Base-by-base conservation (phyloP, 2,888 invertebrate species). In the Dicyrtoma fusca region DNA sequence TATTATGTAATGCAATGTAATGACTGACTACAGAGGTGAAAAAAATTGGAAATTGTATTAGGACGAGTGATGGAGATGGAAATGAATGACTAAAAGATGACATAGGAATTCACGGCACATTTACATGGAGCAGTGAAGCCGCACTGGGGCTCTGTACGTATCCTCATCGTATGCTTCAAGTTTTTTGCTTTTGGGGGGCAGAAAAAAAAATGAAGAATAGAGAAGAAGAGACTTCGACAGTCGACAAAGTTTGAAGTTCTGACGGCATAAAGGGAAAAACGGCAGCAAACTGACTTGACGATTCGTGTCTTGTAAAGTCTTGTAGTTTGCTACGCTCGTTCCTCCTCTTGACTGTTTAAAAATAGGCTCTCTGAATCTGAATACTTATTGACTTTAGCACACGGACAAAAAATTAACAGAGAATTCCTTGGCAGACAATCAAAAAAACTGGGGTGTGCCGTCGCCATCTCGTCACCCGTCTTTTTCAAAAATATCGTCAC, bases 361-460 rank as follows among this genome's bases (percentile, higher is more conserved):
- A 65, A 65, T 65, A 65, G 65, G 49, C 53, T 19, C 34, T n/a
- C n/a, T n/a, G n/a, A n/a, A n/a, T n/a, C n/a, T 25, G 53, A 49
- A 51, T 65, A 65, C 65, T 26, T 49, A 65, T 53, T 63, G 63
- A 63, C 49, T 65, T 51, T 19, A 65, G 51, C 65, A 65, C 65
- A 65, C 65, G 65, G 65, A 65, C 51, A 65, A 65, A 65, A 65
- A 65, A 63, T 47, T 63, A 47, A 62, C 62, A 62, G 62, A 64
- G 44, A 51, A 51, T 65, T 65, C 65, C 42, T 70, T 70, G 70
- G 70, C 70, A 49, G 47, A 62, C 59, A 51, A 47, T 62, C 70
- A 70, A 70, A 70, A 69, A 70, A 70, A 63, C 70, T 70, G 49
- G 70, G 70, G 70, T 70, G 70, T 70, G 70, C 53, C 70, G 23